Conservation (phyloP, 30 jellyfish, hydroid and myxozoan species). For the Chrysaora quinquecirrha region DNA sequence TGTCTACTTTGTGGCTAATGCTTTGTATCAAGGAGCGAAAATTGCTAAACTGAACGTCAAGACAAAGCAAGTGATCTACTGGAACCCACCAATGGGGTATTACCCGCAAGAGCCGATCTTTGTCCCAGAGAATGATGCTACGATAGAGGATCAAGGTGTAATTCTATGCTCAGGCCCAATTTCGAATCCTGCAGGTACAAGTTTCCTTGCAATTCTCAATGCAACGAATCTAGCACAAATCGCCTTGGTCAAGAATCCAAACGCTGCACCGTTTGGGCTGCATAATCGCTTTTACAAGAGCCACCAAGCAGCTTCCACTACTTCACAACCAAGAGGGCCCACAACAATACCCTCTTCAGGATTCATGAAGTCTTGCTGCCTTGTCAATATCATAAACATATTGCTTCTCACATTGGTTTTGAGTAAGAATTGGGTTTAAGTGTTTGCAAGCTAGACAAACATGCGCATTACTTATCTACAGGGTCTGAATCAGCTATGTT, state of each 20-base stretch:
- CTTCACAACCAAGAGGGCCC: too few relatives aligned
- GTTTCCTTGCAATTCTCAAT: constrained; percentile 50
- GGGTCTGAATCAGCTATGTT: too few relatives aligned
- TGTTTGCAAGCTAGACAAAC: too few relatives aligned
- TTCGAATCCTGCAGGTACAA: constrained; percentile 55
- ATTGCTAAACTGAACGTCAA: constrained; percentile 53
- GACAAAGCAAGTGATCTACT: constrained; percentile 30
- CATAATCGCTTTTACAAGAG: constrained; percentile 49
- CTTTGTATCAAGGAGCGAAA: constrained; percentile 39
- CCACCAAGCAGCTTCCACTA: too few relatives aligned
- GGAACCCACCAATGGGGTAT: constrained; percentile 66
- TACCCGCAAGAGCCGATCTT: constrained; percentile 74
- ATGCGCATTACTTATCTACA: too few relatives aligned
- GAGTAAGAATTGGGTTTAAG: too few relatives aligned
- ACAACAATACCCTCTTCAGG: neutral
- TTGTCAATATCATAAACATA: neutral
- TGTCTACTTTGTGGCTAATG: constrained; percentile 47
- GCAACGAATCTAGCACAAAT: constrained; percentile 56
- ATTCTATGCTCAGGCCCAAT: constrained; percentile 63
- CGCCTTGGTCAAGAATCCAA: constrained; percentile 58
- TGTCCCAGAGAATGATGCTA: constrained; percentile 33
- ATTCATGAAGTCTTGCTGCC: neutral
- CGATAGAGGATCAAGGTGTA: constrained; percentile 58
- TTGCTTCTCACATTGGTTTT: too few relatives aligned
- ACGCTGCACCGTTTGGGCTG: constrained; percentile 47